Conservation (phyloP, 2,888 invertebrate species). For the Byasa hedistus region DNA sequence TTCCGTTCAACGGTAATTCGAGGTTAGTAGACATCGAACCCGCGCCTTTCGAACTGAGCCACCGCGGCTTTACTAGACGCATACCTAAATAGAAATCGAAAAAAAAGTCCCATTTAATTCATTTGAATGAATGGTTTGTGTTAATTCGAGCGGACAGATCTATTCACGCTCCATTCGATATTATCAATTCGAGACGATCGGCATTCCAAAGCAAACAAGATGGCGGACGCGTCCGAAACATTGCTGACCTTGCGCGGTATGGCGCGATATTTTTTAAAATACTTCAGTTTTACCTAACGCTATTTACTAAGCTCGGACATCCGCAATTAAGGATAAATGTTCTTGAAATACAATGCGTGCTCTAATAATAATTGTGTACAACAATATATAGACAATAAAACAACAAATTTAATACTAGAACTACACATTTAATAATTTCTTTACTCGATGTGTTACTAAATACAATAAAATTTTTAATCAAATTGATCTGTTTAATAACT, state of each 20-base stretch:
- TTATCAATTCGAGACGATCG: conserved; percentile 41
- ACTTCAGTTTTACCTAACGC: conserved; percentile 38
- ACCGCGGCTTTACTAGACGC: background rate
- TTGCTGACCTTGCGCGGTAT: conserved; percentile 51
- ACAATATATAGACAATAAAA: too few species aligned
- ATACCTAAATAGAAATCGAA: background rate
- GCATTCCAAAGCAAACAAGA: conserved; percentile 48
- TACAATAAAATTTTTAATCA: too few species aligned
- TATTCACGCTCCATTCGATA: conserved; percentile 47
- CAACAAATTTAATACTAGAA: too few species aligned
- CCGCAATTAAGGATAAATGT: conserved; percentile 45
- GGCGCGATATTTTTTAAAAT: conserved; percentile 39
- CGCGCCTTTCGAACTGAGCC: background rate
- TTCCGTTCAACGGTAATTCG: background rate
- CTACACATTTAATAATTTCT: too few species aligned
- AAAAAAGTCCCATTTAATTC: background rate
- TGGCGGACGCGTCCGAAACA: conserved; percentile 40
- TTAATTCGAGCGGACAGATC: conserved; percentile 42
- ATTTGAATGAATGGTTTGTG: conserved; percentile 43
- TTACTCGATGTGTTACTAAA: too few species aligned
- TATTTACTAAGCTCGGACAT: conserved; percentile 51
- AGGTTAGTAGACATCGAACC: background rate
- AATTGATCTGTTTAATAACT: too few species aligned
- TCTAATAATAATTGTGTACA: too few species aligned
- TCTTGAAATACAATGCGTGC: conserved; percentile 14